Conservation (phyloP, 2,113 vertebrate genomes). For the Astur gentilis region DNA sequence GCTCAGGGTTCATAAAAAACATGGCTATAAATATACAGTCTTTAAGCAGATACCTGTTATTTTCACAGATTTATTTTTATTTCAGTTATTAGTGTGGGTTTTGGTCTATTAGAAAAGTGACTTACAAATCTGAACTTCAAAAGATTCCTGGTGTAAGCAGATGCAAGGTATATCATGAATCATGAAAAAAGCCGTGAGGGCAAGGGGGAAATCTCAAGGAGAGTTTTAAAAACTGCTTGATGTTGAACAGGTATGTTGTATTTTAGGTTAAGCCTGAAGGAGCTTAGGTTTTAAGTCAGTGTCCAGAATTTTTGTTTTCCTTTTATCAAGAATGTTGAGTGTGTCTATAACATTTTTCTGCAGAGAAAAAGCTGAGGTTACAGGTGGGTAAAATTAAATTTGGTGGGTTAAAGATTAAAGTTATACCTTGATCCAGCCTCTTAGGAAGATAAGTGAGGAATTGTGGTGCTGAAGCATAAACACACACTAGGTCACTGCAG, state of each 20-base stretch:
- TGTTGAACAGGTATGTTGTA: constrained; percentile 42
- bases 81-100: background rate
- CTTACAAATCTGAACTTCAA: background rate
- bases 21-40: background rate
- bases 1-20: background rate
- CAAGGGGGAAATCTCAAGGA: constrained; percentile 45
- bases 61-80: constrained; percentile 6
- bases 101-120: background rate
- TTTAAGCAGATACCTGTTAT: background rate
- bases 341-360: constrained; percentile 10
- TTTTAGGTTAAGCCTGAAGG: constrained; percentile 44
- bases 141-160: background rate
- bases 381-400: constrained; percentile 17
- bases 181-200: constrained; percentile 11
- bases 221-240: constrained; percentile 60
- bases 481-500: background rate
- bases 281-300: constrained; percentile 39
- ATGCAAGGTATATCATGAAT: constrained; percentile 28
- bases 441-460: background rate
- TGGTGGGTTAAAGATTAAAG: constrained; percentile 5
- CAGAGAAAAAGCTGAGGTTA: constrained; percentile 1
- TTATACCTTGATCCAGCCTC: background rate
- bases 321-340: constrained; percentile 27
- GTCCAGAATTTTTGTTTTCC: constrained; percentile 48
- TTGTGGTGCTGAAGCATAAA: background rate